These are phyloP conservation scores for Leptobrachium ailaonicum DNA, from an alignment of 2,113 vertebrate genomes.

Conservation along the genomic window DNA sequence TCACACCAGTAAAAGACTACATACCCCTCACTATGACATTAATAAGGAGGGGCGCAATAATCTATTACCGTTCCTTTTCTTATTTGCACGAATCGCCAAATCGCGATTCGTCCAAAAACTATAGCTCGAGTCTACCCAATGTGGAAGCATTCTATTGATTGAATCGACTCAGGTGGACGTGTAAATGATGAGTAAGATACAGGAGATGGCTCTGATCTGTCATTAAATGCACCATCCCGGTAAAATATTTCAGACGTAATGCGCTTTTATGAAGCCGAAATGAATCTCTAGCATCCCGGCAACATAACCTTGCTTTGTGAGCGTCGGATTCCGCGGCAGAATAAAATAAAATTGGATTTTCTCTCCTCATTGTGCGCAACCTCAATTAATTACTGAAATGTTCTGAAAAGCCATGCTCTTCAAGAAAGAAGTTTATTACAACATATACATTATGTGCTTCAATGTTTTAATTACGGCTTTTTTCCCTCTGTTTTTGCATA, in stretches of 20 bases:
- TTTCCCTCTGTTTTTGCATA: not conserved
- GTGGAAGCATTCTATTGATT: no score
- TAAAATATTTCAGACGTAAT: not conserved
- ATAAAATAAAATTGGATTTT: not conserved
- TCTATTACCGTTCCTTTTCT: no score
- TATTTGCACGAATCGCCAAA: no score
- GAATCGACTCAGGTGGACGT: no score
- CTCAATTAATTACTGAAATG: slow-evolving; percentile 18
- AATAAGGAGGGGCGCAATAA: no score
- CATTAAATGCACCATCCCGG: not conserved
- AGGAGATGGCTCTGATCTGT: not conserved
- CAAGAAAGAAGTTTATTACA: slow-evolving; percentile 5
- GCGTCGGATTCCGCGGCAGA: not conserved
- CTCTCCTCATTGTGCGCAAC: not conserved
- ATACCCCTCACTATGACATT: no score
- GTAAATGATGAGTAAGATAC: no score
- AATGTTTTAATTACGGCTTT: not conserved
- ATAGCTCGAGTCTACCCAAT: no score
- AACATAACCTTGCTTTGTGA: not conserved
- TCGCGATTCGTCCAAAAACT: no score
- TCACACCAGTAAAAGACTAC: no score
- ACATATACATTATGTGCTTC: not conserved
- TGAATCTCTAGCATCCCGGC: not conserved
- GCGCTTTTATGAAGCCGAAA: not conserved
- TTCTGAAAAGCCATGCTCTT: not conserved